These are phyloP conservation scores for Zophobas morio DNA, from an alignment of 1,140 invertebrate species.

Conservation along the genomic window DNA sequence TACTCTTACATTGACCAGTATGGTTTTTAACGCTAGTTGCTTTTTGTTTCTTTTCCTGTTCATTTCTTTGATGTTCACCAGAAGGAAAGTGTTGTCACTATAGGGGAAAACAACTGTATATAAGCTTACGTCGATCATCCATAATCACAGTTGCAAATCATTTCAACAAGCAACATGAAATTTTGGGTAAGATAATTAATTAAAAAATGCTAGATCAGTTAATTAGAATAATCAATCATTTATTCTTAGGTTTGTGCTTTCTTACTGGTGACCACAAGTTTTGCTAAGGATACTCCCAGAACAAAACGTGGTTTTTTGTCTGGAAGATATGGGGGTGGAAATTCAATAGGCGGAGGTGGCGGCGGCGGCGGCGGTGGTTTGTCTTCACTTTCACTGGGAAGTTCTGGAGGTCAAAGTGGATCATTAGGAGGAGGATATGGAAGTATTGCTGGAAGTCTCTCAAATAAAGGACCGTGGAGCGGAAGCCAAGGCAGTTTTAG, in stretches of 20 bases:
- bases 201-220: background rate
- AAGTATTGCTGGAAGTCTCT: background rate
- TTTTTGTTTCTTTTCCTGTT: constrained; percentile 13
- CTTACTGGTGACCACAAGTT: constrained; percentile 1
- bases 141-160: constrained; percentile 34
- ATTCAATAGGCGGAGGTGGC: constrained; percentile 16
- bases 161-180: constrained; percentile 32
- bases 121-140: constrained; percentile 13
- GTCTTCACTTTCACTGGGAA: background rate
- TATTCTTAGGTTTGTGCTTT: constrained; percentile 6
- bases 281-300: constrained; percentile 21
- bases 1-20: background rate
- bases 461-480: no score
- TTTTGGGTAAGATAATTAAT: constrained; percentile 22
- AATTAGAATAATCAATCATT: background rate
- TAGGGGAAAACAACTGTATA: constrained; percentile 33
- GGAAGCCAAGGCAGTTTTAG: background rate
- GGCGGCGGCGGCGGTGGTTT: constrained; percentile 38
- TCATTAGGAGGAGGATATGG: background rate
- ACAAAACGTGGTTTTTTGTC: constrained; percentile 34
- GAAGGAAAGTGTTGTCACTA: constrained; percentile 32
- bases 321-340: constrained; percentile 41
- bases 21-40: constrained; percentile 5
- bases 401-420: background rate
- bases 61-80: constrained; percentile 26